phyloP scores from a whole-genome alignment of 1,140 invertebrate genomes.

The Drosophila biarmipes region DNA sequence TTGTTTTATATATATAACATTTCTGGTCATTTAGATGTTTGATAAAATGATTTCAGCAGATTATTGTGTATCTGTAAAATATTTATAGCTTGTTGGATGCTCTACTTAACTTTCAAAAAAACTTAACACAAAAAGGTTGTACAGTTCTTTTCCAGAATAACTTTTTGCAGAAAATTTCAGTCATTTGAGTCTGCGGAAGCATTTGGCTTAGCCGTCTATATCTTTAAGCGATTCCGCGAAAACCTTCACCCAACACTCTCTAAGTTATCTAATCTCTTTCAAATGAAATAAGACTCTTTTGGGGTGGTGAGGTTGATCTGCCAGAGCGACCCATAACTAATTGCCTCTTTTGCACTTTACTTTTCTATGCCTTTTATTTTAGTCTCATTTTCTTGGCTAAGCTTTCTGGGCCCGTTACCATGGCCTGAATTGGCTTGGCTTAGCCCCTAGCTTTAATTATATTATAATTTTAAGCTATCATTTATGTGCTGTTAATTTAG shows the following conservation, averaged over 20 bases:
- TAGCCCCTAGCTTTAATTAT: slow-evolving; percentile 62
- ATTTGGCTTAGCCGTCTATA: not conserved
- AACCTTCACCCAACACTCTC: slow-evolving; percentile 33
- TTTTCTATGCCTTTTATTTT: slow-evolving; percentile 46
- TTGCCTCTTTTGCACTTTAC: slow-evolving; percentile 61
- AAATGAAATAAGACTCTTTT: slow-evolving; percentile 22
- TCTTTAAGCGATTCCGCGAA: slow-evolving; percentile 2
- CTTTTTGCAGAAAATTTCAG: not conserved
- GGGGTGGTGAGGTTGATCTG: slow-evolving; percentile 37
- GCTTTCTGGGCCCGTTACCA: slow-evolving; percentile 71
- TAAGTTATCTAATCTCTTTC: slow-evolving; percentile 41
- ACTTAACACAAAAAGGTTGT: not conserved
- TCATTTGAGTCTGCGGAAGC: slow-evolving; percentile 22
- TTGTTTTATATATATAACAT: not conserved
- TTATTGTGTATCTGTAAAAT: not conserved
- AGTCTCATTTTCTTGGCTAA: slow-evolving; percentile 36
- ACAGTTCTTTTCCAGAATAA: slow-evolving; percentile 1
- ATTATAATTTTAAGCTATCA: slow-evolving; percentile 56
- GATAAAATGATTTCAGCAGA: too few species aligned
- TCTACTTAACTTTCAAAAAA: not conserved
- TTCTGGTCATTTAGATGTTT: not conserved
- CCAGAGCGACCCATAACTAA: slow-evolving; percentile 55
- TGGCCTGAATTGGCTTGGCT: slow-evolving; percentile 60
- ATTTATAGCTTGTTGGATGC: not conserved
- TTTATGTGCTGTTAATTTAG: slow-evolving; percentile 45